Base-by-base conservation (phyloP, 2,888 invertebrate species). In the Hirtodrosophila duncani region DNA sequence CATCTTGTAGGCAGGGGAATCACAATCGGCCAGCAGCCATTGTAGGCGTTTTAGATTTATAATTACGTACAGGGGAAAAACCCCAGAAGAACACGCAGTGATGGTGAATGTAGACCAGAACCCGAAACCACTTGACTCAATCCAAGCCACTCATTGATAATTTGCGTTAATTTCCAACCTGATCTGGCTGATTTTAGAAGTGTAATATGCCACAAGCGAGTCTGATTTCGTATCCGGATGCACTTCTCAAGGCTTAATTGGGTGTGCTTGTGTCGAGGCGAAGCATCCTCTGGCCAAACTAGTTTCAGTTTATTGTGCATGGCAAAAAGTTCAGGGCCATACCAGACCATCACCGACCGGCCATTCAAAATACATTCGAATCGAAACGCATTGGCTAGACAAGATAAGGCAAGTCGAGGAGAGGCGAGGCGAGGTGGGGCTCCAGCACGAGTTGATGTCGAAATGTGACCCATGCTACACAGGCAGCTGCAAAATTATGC, bases 261-360 rank as follows among this genome's bases (percentile, higher is more conserved):
- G 44, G 38, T 60, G 66, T 46, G 36, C 27, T 33, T 45, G 18
- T 3, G 11, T 18, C 20, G 30, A n/a, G n/a, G n/a, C n/a, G n/a
- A n/a, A n/a, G n/a, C n/a, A 44, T 39, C 36, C 37, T 31, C 24
- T 21, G 14, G 34, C 14, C 4, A 68, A 72, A 72, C 72, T 51
- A 62, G 72, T 72, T 80, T 71, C 30, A 20, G 31, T 64, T 68
- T 52, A 51, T 46, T 37, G n/a, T n/a, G 45, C 50, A 26, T 52
- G 48, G 52, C 62, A 33, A 48, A 58, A 67, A 53, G 81, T 80
- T 80, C 81, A 80, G 66, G 72, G 81, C 74, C 72, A 72, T 31
- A n/a, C n/a, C n/a, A n/a, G n/a, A n/a, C n/a, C n/a, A n/a, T n/a
- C n/a, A n/a, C n/a, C n/a, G 30, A 50, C 45, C 44, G 11, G 5